Evolutionary conservation across 2,888 invertebrate species (phyloP), one percentile per base, ranked within the genome.

Genomic region (Cacoxenus indagator): DNA sequence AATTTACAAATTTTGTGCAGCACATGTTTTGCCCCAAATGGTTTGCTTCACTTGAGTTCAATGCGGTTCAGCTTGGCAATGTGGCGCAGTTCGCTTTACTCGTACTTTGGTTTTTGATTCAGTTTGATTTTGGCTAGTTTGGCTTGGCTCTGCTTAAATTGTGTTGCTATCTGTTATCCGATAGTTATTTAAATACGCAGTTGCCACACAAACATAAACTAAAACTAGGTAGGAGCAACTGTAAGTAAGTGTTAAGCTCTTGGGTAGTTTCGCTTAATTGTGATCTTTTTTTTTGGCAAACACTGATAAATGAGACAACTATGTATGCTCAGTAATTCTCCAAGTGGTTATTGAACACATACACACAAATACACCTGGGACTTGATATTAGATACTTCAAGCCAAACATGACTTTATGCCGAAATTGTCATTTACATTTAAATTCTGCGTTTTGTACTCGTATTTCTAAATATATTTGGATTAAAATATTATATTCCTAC

Each of bases 141-240:
- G 55, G 55, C n/a, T 4, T 43, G 43, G 22, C 19, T 19, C 24
- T 9, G 31, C 31, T 59, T 29, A 6, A 4, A 19, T 31, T 17
- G 43, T n/a, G 24, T 31, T 19, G n/a, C 19, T 31, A 43, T 62
- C 43, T 62, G 61, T 24, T 62, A 5, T 43, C 22, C 43, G 45
- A 62, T 62, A 45, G 61, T 24, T 62, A 45, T 62, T 62, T 62
- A 45, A 62, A 62, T 45, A 24, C 45, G 43, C 61, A 62, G 45
- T 26, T 62, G 14, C n/a, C 22, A 62, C 24, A 62, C 43, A 26
- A 6, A n/a, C n/a, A 43, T 24, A 14, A 48, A n/a, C 22, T 17
- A 48, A 2, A n/a, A n/a, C 11, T n/a, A 43, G 11, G n/a, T 5
- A 37, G 6, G 37, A 37, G 37, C n/a, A 43, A 11, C 45, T n/a